phyloP scores from a whole-genome alignment of 2,797 vertebrate genomes.

The Hafferia zeledoni region DNA sequence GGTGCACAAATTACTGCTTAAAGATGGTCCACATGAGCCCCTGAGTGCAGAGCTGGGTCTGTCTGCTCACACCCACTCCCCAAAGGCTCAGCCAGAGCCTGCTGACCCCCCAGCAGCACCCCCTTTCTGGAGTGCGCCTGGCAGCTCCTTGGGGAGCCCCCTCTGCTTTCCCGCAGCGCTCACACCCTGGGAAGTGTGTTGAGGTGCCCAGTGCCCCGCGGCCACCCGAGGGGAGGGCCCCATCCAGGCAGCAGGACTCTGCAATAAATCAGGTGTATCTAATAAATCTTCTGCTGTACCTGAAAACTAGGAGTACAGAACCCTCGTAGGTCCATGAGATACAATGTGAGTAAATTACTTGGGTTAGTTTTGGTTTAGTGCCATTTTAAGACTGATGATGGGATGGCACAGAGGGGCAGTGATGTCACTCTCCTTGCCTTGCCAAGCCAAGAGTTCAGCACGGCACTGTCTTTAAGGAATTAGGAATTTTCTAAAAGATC shows the following conservation, averaged over 20 bases:
- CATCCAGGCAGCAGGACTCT: not conserved
- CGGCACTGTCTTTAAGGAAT: not conserved
- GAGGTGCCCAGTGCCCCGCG: not conserved
- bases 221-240: not conserved
- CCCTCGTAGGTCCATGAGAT: fast-evolving
- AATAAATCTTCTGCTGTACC: not conserved
- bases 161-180: not conserved
- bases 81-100: not conserved
- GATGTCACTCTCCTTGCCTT: not conserved
- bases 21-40: not conserved
- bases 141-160: not conserved
- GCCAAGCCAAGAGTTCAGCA: not conserved
- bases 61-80: not conserved
- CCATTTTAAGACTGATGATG: not conserved
- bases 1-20: not conserved
- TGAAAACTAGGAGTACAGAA: not conserved
- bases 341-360: fast-evolving
- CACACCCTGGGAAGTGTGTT: not conserved
- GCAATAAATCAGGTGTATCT: no score
- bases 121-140: fast-evolving
- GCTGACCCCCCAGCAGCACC: not conserved
- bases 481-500: not conserved
- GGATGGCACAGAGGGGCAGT: not conserved
- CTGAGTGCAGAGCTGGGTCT: not conserved
- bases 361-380: not conserved